Percentiles rank a stretch among this genome's conserved stretches.
phyloP scores from a whole-genome alignment of 2,888 invertebrate species.

The Autographa gamma region DNA sequence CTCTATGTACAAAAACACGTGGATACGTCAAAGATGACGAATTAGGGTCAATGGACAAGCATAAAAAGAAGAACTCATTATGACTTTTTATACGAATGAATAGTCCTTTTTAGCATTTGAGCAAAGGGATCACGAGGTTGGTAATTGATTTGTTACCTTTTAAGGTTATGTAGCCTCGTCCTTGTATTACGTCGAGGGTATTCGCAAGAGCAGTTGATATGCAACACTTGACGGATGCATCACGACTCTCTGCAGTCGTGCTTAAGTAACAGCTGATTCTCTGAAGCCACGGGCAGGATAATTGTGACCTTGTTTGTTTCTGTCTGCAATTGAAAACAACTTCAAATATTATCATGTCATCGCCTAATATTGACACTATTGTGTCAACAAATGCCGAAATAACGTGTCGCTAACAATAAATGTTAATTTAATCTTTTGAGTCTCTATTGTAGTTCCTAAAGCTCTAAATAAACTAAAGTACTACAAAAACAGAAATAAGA shows the following conservation, averaged over 20 bases:
- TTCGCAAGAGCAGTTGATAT: not conserved
- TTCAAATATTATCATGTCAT: not conserved
- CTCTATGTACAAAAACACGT: not conserved
- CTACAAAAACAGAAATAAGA: not conserved
- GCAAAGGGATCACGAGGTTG: no score
- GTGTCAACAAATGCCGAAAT: no score
- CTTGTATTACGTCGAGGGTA: not conserved
- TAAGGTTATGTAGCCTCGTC: not conserved
- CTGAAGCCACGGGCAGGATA: constrained; percentile 20
- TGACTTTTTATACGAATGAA: not conserved
- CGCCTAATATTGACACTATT: not conserved
- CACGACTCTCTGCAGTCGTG: constrained; percentile 34
- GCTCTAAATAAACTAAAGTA: not conserved
- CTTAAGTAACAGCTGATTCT: constrained; percentile 35
- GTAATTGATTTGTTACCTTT: no score
- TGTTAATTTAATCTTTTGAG: no score
- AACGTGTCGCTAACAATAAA: no score
- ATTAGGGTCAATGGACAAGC: not conserved
- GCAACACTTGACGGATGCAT: constrained; percentile 15
- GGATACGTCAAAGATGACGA: not conserved
- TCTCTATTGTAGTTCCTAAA: not conserved
- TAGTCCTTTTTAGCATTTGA: not conserved
- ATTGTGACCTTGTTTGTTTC: constrained; percentile 25
- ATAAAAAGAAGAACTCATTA: not conserved
- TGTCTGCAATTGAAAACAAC: not conserved